Evolutionary conservation across 2,113 vertebrate species (phyloP), one percentile per base, ranked within the genome.

Genomic region (Anhinga anhinga): DNA sequence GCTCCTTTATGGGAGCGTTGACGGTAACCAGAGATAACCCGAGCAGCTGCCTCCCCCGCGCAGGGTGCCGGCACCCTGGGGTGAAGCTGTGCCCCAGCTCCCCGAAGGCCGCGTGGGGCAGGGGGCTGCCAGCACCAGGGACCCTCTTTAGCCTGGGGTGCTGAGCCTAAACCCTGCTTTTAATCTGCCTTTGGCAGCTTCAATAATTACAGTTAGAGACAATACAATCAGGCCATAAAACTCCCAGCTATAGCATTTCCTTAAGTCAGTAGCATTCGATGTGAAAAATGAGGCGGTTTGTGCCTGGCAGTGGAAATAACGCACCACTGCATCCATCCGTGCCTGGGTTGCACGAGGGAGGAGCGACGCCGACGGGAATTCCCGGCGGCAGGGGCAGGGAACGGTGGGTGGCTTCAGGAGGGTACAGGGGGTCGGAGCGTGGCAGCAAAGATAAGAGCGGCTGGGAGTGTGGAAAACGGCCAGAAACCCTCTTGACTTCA

Each of bases 341-440:
- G 56, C 79, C 29, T 11, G 74, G 44, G 16, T 15, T 0, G 1
- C 45, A 49, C 0, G 3, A 21, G 44, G 38, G 42, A 53, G 23
- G 36, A 53, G 56, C 3, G 2, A 12, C n/a, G 52, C 30, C 18
- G 0, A 7, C 11, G 55, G 36, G 56, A 73, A 82, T 47, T 53
- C 40, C 34, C 9, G 0, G n/a, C 2, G 2, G 0, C 0, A 3
- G 11, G 10, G 17, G 10, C 55, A 62, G 61, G 56, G 76, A 40
- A 5, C 1, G 2, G 53, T 1, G 7, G 36, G n/a, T 0, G 0
- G n/a, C 49, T 49, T 22, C 8, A 6, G 53, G 7, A 67, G 34
- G 21, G n/a, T 5, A 22, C 0, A 2, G 25, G 40, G 56, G 4
- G 42, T 23, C 0, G 0, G 26, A 79, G 34, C 1, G 3, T 26